Evolutionary conservation across 2,888 invertebrate genomes (phyloP).

Genomic region (Scaptomyza tumidula): DNA sequence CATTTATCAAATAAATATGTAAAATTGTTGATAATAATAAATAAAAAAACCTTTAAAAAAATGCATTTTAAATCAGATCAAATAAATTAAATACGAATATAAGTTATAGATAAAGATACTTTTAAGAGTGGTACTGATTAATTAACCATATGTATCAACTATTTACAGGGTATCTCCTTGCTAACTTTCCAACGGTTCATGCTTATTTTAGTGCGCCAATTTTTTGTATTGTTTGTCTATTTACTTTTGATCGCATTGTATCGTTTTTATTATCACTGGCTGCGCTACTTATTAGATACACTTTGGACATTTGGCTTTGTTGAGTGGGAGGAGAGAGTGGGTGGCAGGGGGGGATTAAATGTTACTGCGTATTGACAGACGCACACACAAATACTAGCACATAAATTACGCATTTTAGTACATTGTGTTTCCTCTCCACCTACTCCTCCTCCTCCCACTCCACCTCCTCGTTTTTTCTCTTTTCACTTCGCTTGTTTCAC

Average conservation of each 20-base stretch:
- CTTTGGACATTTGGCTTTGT: slow-evolving; percentile 13
- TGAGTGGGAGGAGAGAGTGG: background rate
- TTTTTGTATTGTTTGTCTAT: slow-evolving; percentile 44
- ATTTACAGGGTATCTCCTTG: slow-evolving; percentile 22
- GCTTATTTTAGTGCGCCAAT: slow-evolving; percentile 45
- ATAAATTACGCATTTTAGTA: slow-evolving; percentile 26
- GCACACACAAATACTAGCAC: background rate
- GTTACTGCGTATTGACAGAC: slow-evolving; percentile 4
- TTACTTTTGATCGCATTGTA: slow-evolving; percentile 56
- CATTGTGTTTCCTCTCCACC: background rate
- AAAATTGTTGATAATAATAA: too few relatives aligned
- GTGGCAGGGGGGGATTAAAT: slow-evolving; percentile 3
- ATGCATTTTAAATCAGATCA: too few relatives aligned
- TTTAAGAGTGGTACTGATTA: too few relatives aligned
- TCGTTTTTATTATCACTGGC: slow-evolving; percentile 44
- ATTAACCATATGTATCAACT: too few relatives aligned
- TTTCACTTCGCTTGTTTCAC: slow-evolving; percentile 32
- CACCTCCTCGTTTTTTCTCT: slow-evolving; percentile 20
- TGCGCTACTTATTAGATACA: slow-evolving; percentile 51
- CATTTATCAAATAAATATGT: too few relatives aligned
- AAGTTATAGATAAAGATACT: too few relatives aligned
- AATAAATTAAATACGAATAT: too few relatives aligned
- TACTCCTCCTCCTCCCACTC: background rate
- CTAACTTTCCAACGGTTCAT: background rate
- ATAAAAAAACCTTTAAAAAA: too few relatives aligned